Evolutionary conservation across 2,797 vertebrate species (phyloP), one percentile per base, ranked within the genome.

Genomic region (Microhierax caerulescens): DNA sequence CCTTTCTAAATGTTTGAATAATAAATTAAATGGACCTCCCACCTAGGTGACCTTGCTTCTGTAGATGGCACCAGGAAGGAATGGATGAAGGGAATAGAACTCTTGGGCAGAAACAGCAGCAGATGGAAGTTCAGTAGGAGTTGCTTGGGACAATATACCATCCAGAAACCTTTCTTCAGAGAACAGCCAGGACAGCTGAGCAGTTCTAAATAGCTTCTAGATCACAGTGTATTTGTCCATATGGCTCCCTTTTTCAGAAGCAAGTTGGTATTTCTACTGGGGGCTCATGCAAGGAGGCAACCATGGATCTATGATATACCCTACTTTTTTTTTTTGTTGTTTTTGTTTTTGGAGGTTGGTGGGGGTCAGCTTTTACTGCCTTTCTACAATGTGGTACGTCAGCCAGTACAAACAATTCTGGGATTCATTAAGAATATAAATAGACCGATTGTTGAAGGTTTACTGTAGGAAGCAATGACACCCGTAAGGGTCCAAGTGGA

Each of bases 21-120:
- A 79, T 64, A 53, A 89, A 85, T 85, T 67, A 82, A 82, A 59
- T 32, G 21, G 92, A 93, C 89, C 93, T 95, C 95, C 95, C 90
- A 91, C 41, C 20, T 80, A 51, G 77, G 51, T 64, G 47, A 36
- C 28, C 57, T 88, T 39, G 17, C 80, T 94, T 78, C 20, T 70
- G 19, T 63, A 85, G 67, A 45, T 84, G 64, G 48, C 54, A 88
- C 13, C 37, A 54, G 64, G 48, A 86, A 74, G 50, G 21, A 67
- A 80, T 0, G 0, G 37, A 54, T 45, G 30, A 86, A 95, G 20
- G n/a, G 30, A 64, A 78, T 60, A 54, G 34, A 41, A 11, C 43
- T 51, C 18, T 59, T 13, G 18, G 24, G 32, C 30, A 90, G 47
- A 51, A 85, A 1, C 9, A 50, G 30, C 5, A 9, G 82, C 36